Evolutionary conservation across 2,797 vertebrate species (phyloP).

Genomic region (Odontamblyopus lacepedii): DNA sequence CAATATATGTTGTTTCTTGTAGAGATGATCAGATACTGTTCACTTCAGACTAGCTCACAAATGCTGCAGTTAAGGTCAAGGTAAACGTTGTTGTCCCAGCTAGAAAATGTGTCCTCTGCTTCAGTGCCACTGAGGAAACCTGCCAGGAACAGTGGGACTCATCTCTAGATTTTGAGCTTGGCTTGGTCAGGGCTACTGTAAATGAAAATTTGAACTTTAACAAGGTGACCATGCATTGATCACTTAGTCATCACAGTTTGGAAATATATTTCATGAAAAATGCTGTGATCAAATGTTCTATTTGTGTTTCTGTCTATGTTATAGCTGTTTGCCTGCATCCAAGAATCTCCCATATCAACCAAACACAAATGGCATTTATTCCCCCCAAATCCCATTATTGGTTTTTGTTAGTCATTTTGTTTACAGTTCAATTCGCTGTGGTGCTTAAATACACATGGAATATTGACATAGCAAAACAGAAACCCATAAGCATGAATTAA

Average conservation of each 20-base stretch:
- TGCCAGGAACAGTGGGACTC: too few relatives aligned
- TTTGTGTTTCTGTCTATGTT: background rate
- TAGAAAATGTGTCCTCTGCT: too few relatives aligned
- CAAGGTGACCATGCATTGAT: too few relatives aligned
- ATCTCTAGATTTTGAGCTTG: too few relatives aligned
- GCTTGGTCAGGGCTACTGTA: too few relatives aligned
- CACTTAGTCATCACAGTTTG: too few relatives aligned
- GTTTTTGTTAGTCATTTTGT: conserved; percentile 19
- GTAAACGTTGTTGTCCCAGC: too few relatives aligned
- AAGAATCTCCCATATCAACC: background rate
- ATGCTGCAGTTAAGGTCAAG: background rate
- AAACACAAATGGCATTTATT: conserved; percentile 5
- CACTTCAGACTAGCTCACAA: background rate
- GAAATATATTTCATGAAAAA: background rate
- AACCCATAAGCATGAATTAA: conserved; percentile 55
- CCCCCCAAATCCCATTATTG: conserved; percentile 10
- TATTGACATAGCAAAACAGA: conserved; percentile 45
- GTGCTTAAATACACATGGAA: conserved; percentile 18
- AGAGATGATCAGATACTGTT: background rate
- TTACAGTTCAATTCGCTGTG: conserved; percentile 14
- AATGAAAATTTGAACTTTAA: too few relatives aligned
- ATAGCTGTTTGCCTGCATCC: background rate
- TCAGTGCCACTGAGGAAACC: too few relatives aligned
- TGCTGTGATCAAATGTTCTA: background rate
- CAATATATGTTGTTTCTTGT: too few relatives aligned